These are phyloP conservation scores for Eidolon dupreanum DNA, from an alignment of 2,797 vertebrate genomes.

Conservation along the genomic window DNA sequence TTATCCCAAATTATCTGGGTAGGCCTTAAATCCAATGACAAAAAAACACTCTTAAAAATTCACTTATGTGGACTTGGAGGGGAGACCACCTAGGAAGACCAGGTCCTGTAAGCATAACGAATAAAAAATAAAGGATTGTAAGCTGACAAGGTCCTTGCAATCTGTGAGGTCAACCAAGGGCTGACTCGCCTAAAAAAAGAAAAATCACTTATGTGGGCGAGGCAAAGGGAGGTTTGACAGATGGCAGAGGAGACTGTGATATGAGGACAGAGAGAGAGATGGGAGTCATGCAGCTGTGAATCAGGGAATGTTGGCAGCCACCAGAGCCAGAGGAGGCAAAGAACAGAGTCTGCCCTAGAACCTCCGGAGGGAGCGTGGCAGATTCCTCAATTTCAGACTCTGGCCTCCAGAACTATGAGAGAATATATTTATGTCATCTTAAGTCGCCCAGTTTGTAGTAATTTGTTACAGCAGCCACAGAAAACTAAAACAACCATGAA, in stretches of 20 bases:
- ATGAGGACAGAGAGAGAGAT: not conserved
- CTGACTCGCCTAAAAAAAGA: not conserved
- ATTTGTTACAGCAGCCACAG: not conserved
- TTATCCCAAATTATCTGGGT: not conserved
- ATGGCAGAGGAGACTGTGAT: not conserved
- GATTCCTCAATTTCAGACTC: not conserved
- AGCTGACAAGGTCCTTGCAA: too few species aligned
- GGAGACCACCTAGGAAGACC: too few species aligned
- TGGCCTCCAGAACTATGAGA: not conserved
- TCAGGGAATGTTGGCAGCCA: not conserved
- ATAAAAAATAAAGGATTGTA: too few species aligned
- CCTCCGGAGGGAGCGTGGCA: not conserved
- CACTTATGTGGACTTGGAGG: not conserved
- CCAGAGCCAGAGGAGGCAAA: not conserved
- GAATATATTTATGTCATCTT: not conserved
- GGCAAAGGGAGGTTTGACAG: not conserved
- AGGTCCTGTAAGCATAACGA: too few species aligned
- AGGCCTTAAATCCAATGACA: not conserved
- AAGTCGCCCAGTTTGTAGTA: not conserved
- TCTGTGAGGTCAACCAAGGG: too few species aligned
- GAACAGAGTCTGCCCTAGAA: fast-evolving
- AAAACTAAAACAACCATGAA: not conserved
- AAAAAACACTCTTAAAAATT: too few species aligned
- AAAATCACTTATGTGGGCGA: not conserved
- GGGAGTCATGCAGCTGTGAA: too few species aligned